Conservation (phyloP, 2,113 vertebrate genomes). For the rat (Rattus norvegicus) region GRCr8 NC_086036.1:53259501-53260000, state of each 20-base stretch:
- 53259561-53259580: neutral
- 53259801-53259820: neutral
- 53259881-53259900: neutral
- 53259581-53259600: neutral
- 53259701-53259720: neutral
- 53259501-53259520: neutral
- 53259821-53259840: neutral
- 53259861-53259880: neutral
- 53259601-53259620: neutral
- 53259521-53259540: neutral
- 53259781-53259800: neutral
- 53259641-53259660: neutral
- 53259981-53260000: neutral
- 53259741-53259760: too few relatives aligned
- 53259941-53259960: neutral
- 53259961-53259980: neutral
- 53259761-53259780: neutral
- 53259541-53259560: neutral
- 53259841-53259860: neutral
- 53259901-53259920: too few relatives aligned
- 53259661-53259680: neutral
- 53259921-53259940: neutral
- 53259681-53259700: neutral
- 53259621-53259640: neutral
- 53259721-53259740: neutral